Evolutionary conservation across 2,888 invertebrate genomes (phyloP), one percentile per base, ranked within the genome.

Genomic region (Andrena hattorfiana): DNA sequence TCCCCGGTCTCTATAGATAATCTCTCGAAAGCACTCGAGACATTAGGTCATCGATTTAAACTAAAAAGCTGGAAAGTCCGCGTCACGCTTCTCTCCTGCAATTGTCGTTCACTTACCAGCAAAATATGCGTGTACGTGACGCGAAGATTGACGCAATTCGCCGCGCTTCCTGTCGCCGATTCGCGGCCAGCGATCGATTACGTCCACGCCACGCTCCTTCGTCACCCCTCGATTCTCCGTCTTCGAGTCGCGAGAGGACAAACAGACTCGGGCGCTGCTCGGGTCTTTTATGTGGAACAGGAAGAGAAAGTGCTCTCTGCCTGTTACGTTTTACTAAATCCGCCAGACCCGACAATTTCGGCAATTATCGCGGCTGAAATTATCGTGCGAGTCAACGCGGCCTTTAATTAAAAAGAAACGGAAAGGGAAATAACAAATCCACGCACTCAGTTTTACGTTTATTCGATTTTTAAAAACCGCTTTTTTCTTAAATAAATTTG

Each of bases 241-340:
- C 26, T 2, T 4, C 32, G 2, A 59, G 23, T n/a, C 2, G 5
- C 1, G 23, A 28, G n/a, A 8, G 13, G 10, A 7, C n/a, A 23
- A 26, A 23, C 54, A 60, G 10, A 42, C 23, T 32, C 20, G 5
- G 16, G 7, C 16, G 30, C 30, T 32, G 32, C 59, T 77, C 30
- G 48, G 26, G 28, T 60, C 60, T 48, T 42, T 32, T 66, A 66
- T 60, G 77, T 66, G 59, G 66, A 77, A 75, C 77, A 76, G 77
- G 77, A 77, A 77, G 77, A 35, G 77, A 77, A 77, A 77, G 77
- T 75, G 66, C 28, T 77, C 54, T 64, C 59, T 20, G 10, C 13
- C 56, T 59, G 59, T 77, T 66, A 76, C 60, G 76, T 60, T 66
- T 75, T 59, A 66, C 76, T 66, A 60, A 66, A 75, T 77, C 76